Percentiles rank a stretch among this genome's conserved stretches.
These are phyloP conservation scores for Parotocinclus haroldoi DNA, from an alignment of 2,797 vertebrate genomes.

Conservation along the genomic window DNA sequence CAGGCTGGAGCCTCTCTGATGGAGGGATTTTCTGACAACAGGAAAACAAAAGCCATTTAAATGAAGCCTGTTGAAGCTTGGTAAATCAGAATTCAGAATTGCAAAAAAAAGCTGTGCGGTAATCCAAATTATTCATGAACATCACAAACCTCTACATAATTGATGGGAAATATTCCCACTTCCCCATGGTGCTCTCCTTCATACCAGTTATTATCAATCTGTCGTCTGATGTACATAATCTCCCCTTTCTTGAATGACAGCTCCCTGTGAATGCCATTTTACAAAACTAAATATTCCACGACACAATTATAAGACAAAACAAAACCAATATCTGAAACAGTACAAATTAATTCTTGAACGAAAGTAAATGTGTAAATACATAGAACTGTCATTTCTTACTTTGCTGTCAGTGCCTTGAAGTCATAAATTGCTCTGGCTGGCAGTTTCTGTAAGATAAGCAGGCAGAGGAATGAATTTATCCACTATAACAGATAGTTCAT, in stretches of 20 bases:
- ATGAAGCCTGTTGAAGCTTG: background rate
- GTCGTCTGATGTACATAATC: constrained; percentile 81
- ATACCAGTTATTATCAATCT: constrained; percentile 87
- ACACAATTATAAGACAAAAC: background rate
- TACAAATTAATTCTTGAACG: background rate
- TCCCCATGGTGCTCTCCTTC: constrained; percentile 79
- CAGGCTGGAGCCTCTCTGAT: constrained; percentile 77
- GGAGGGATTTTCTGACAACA: constrained; percentile 71
- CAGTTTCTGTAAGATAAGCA: constrained; percentile 65
- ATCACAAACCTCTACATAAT: constrained; percentile 79
- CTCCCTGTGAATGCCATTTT: constrained; percentile 67
- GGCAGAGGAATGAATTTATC: background rate
- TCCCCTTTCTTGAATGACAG: constrained; percentile 85
- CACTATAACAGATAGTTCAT: no score
- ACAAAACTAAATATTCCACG: background rate
- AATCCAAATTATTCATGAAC: background rate
- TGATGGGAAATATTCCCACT: constrained; percentile 84
- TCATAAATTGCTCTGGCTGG: constrained; percentile 85
- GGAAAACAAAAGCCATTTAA: constrained; percentile 11
- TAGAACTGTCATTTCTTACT: constrained; percentile 70
- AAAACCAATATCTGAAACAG: background rate
- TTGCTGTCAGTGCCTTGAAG: constrained; percentile 86
- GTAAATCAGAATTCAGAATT: background rate
- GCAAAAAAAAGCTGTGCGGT: background rate
- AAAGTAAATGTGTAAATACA: background rate